Percentiles rank a stretch among this genome's conserved stretches.
Evolutionary conservation across 2,888 invertebrate genomes (phyloP).

Genomic region (Perdita meconis): DNA sequence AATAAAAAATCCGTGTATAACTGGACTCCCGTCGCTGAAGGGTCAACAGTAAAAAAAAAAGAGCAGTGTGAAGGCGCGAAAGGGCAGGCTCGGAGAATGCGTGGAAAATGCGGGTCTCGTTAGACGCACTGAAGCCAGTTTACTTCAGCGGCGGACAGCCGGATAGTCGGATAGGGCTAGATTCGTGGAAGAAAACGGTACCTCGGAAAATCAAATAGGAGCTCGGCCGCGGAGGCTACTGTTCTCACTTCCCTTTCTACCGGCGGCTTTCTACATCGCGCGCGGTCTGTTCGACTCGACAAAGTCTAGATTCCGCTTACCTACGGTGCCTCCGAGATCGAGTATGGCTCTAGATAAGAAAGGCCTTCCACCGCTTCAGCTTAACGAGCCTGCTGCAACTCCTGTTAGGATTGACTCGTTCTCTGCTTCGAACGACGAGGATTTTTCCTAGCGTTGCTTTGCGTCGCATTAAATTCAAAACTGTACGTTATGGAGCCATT

Average conservation of each 20-base stretch:
- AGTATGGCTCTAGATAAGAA: slow-evolving; percentile 60
- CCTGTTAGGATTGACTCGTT: slow-evolving; percentile 15
- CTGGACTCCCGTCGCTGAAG: too few relatives aligned
- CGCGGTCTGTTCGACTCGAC: slow-evolving; percentile 32
- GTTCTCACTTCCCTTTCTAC: slow-evolving; percentile 51
- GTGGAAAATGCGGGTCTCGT: slow-evolving; percentile 52
- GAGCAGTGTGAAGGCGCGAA: not conserved
- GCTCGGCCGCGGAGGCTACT: slow-evolving; percentile 49
- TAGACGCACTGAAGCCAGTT: slow-evolving; percentile 25
- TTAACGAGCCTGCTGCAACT: slow-evolving; percentile 32
- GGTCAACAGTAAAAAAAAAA: not conserved
- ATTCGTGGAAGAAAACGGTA: slow-evolving; percentile 72
- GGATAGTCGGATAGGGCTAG: slow-evolving; percentile 49
- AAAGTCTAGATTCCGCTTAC: slow-evolving; percentile 64
- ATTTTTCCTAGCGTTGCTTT: not conserved
- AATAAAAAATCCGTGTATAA: too few relatives aligned
- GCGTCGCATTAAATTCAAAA: not conserved
- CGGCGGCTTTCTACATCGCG: slow-evolving; percentile 22
- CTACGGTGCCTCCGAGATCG: slow-evolving; percentile 59
- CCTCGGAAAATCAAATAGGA: slow-evolving; percentile 68
- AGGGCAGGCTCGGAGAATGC: slow-evolving; percentile 19
- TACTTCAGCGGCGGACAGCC: slow-evolving; percentile 7
- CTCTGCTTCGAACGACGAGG: not conserved
- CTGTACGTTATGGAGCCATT: not conserved
- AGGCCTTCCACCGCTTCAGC: slow-evolving; percentile 18